Evolutionary conservation across 1,140 invertebrate species (phyloP), one percentile per base, ranked within the genome.

Genomic region (Melipona quadrifasciata): DNA sequence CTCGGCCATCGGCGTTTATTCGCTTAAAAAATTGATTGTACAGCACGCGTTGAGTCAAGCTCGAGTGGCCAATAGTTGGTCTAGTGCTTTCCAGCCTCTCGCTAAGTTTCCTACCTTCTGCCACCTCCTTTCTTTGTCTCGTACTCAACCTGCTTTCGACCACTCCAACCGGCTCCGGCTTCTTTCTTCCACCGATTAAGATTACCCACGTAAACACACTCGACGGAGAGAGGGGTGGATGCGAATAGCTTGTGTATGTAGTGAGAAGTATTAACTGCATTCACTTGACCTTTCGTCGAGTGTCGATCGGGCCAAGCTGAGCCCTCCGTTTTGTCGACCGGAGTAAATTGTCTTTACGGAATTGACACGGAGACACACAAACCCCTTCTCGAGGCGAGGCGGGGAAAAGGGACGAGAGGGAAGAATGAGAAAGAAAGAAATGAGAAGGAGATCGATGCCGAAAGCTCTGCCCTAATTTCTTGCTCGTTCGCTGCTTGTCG

Each of bases 161-260:
- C 73, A 72, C 68, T 57, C 31, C 24, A 78, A 19, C 24, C n/a
- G 34, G 75, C 61, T 10, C 67, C n/a, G 70, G 67, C 85, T 91
- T 77, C 84, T 89, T 90, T 90, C 73, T 80, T 76, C 70, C 80
- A 78, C 72, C 80, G 92, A 93, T 93, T 91, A 89, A 93, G 93
- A 93, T 93, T 93, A 92, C 67, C 84, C 93, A 93, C 92, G 93
- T 86, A 92, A 93, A 92, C 85, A 90, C 61, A 87, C 92, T 93
- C 61, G 85, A 92, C 65, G 86, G 91, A 51, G 91, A 51, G 17
- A 19, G 19, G 19, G 73, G 81, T 24, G n/a, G 24, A 47, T 16
- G 34, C 34, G 58, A 65, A 21, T 58, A 27, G 78, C 82, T 81
- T 64, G 64, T 82, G 67, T 75, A 80, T 58, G 75, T 76, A 70